A percentile compares a stretch with the other conserved stretches of the same genome.
These are phyloP conservation scores for Hymenochirus boettgeri DNA, from an alignment of 2,113 vertebrate genomes.

Conservation along the genomic window DNA sequence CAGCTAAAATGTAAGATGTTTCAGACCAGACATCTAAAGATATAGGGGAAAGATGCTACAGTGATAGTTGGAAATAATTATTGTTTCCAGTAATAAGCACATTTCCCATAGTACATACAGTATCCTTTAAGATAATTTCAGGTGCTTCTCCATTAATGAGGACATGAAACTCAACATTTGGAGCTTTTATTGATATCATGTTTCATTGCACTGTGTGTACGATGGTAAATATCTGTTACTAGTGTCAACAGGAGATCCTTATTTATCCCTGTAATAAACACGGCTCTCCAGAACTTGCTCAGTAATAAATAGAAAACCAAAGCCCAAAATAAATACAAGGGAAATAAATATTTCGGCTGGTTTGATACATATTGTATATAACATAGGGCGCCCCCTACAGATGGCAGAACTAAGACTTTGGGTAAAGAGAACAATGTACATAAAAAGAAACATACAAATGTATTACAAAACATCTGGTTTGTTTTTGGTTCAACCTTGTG, in stretches of 20 bases:
- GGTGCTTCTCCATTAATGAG: no score
- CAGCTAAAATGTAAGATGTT: no score
- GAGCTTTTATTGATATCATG: no score
- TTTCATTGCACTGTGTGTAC: neutral
- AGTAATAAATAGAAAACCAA: neutral
- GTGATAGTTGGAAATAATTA: no score
- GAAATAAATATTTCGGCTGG: neutral
- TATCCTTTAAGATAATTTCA: no score
- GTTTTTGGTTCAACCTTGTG: neutral
- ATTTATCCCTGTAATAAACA: neutral
- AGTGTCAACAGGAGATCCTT: neutral
- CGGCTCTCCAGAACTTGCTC: neutral
- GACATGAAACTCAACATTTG: no score
- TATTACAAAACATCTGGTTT: constrained; percentile 14
- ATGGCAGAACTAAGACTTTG: neutral
- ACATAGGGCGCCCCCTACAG: constrained; percentile 12
- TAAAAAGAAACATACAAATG: constrained; percentile 7
- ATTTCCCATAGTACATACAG: no score
- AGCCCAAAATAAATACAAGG: constrained; percentile 5
- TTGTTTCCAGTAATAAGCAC: no score
- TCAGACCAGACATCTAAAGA: no score
- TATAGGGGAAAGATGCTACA: no score
- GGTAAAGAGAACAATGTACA: neutral
- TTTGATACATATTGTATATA: no score
- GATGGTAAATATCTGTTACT: neutral